Evolutionary conservation across 2,888 invertebrate species (phyloP).

Genomic region (Dolichomitus sp.): DNA sequence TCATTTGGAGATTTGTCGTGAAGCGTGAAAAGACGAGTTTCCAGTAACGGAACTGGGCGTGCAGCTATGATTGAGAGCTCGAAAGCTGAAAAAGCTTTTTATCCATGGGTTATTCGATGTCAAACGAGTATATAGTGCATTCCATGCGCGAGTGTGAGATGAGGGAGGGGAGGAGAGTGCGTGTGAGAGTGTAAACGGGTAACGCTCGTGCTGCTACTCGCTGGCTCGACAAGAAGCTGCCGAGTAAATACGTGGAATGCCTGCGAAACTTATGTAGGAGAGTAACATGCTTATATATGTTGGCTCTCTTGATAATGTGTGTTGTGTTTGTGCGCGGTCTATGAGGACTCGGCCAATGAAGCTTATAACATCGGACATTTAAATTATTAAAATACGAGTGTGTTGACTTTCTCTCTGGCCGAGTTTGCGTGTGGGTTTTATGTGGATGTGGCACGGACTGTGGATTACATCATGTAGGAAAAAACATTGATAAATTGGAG

Average conservation of each 20-base stretch:
- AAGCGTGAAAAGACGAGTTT: constrained; percentile 23
- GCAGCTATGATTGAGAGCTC: constrained; percentile 15
- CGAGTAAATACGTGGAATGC: constrained; percentile 60
- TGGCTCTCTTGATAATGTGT: not conserved
- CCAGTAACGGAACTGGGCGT: not conserved
- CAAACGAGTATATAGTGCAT: not conserved
- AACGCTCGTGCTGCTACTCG: not conserved
- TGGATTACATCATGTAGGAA: constrained; percentile 32
- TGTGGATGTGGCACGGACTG: constrained; percentile 18
- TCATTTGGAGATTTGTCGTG: constrained; percentile 1
- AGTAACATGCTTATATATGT: not conserved
- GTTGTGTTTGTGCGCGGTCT: not conserved
- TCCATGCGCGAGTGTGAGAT: not conserved
- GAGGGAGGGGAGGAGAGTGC: not conserved
- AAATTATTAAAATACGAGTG: constrained; percentile 25
- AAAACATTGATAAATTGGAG: not conserved
- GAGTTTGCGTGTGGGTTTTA: not conserved
- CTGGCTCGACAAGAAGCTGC: constrained; percentile 22
- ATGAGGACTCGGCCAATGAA: constrained; percentile 16
- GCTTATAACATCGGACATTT: constrained; percentile 38
- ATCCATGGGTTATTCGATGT: not conserved
- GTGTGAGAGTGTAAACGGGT: constrained; percentile 2
- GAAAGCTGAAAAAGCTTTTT: not conserved
- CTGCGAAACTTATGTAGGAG: constrained; percentile 43
- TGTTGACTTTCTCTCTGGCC: constrained; percentile 13